phyloP scores from a whole-genome alignment of 2,888 invertebrate genomes.

The Epiperipatus broadwayi region DNA sequence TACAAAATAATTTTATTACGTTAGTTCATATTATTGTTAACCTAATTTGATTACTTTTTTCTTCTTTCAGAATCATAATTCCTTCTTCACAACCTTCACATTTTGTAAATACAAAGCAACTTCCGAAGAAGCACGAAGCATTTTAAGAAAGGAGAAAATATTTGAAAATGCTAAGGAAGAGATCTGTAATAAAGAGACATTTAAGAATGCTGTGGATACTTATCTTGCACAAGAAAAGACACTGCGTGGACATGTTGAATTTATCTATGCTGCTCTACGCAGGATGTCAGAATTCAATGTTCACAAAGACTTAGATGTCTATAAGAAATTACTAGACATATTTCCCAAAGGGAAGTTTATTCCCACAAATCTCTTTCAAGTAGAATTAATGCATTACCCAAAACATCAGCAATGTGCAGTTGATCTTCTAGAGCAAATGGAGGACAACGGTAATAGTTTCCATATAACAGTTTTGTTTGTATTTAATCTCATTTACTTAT shows the following conservation, averaged over 20 bases:
- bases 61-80: too few relatives aligned
- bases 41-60: too few relatives aligned
- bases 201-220: conserved; percentile 49
- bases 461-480: too few relatives aligned
- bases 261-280: conserved; percentile 69
- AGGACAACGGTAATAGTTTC: conserved; percentile 48
- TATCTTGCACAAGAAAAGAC: conserved; percentile 47
- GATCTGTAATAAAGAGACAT: conserved; percentile 38
- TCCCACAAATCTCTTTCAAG: conserved; percentile 58
- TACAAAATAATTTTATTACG: too few relatives aligned
- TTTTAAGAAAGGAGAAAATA: too few relatives aligned
- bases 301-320: conserved; percentile 39
- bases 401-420: conserved; percentile 85
- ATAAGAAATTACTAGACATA: conserved; percentile 62
- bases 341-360: conserved; percentile 75
- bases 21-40: too few relatives aligned
- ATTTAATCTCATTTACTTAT: too few relatives aligned
- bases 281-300: conserved; percentile 77
- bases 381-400: conserved; percentile 79
- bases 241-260: conserved; percentile 73
- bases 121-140: too few relatives aligned
- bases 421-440: conserved; percentile 84
- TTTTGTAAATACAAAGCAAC: too few relatives aligned
- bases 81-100: too few relatives aligned
- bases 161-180: too few relatives aligned